phyloP scores from a whole-genome alignment of 2,113 vertebrate species.

The Spea bombifrons region DNA sequence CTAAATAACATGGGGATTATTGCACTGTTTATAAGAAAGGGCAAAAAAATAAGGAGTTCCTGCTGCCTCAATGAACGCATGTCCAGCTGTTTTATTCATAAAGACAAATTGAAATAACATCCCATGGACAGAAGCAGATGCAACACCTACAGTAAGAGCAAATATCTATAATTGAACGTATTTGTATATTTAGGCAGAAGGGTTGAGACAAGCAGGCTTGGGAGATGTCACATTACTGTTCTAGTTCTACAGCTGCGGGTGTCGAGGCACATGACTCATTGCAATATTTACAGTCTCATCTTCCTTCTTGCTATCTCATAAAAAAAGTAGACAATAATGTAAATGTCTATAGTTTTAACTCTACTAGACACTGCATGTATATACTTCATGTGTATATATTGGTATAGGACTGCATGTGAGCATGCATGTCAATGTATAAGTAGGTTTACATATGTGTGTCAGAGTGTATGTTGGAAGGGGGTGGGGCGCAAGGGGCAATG shows the following conservation, averaged over 20 bases:
- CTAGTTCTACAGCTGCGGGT: neutral
- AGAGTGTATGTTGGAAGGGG: too few species aligned
- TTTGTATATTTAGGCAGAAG: neutral
- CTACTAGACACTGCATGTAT: too few species aligned
- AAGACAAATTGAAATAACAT: conserved; percentile 1
- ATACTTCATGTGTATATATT: too few species aligned
- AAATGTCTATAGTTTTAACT: too few species aligned
- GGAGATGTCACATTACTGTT: neutral
- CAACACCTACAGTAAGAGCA: neutral
- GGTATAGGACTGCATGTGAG: too few species aligned
- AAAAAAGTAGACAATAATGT: neutral
- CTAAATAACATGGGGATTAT: conserved; percentile 19
- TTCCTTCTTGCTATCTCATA: conserved; percentile 20
- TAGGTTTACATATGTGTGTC: too few species aligned
- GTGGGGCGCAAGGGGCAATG: too few species aligned
- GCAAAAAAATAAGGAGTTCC: neutral
- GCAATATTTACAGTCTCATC: conserved; percentile 35
- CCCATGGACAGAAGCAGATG: neutral
- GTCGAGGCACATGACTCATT: conserved; percentile 28
- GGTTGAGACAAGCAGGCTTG: neutral
- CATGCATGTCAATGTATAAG: too few species aligned
- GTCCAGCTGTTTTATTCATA: conserved; percentile 9
- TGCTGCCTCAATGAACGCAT: neutral
- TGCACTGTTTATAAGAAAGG: conserved; percentile 11
- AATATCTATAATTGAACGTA: neutral